Evolutionary conservation across 2,888 invertebrate species (phyloP), one percentile per base, ranked within the genome.

Genomic region (Zaprionus obscuricornis): DNA sequence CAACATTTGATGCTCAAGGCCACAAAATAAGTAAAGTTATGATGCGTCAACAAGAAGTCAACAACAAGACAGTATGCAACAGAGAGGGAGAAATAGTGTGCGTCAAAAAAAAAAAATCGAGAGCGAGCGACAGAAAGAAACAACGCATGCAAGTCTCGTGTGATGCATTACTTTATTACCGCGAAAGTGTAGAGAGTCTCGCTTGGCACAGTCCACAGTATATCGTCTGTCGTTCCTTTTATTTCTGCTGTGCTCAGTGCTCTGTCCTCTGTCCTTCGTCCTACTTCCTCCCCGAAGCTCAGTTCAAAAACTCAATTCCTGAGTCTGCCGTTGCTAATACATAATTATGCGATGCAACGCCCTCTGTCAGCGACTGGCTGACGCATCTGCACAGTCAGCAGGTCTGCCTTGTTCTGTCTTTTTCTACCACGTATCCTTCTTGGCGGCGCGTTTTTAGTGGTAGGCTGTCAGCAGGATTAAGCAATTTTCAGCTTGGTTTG

Each of bases 281-380:
- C n/a, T n/a, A n/a, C n/a, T n/a, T n/a, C n/a, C n/a, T n/a, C n/a
- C n/a, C n/a, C n/a, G n/a, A n/a, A n/a, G n/a, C n/a, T n/a, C n/a
- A n/a, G n/a, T n/a, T n/a, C n/a, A n/a, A n/a, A n/a, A n/a, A n/a
- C n/a, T n/a, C n/a, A n/a, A n/a, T n/a, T n/a, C n/a, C n/a, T n/a
- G n/a, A n/a, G n/a, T n/a, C n/a, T n/a, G n/a, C n/a, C n/a, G n/a
- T n/a, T n/a, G n/a, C n/a, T n/a, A n/a, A 72, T 77, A 79, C 87
- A 87, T 87, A 87, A 86, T 86, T 86, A 86, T 87, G 84, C 87
- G 63, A 72, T 73, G 86, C 68, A 85, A 87, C 87, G 87, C 86
- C 86, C 82, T 82, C 84, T 86, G 87, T 87, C 87, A 87, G 87
- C 87, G 60, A 20, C 54, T 54, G 6, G 8, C 14, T 10, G 8